Evolutionary conservation across 2,113 vertebrate genomes (phyloP).

Genomic region (Picathartes gymnocephalus): DNA sequence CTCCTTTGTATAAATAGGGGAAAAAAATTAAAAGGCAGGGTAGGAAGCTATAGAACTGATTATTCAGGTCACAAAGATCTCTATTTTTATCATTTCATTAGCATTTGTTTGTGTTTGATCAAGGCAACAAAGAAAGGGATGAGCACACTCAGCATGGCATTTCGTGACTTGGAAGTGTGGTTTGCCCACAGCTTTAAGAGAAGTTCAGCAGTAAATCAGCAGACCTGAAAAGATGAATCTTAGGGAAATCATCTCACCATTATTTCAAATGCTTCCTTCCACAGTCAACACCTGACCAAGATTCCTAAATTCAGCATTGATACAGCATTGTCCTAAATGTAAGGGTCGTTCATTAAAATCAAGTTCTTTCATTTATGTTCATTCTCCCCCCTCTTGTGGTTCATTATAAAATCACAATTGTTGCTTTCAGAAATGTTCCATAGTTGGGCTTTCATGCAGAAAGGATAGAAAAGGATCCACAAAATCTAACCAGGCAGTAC

Average conservation of each 20-base stretch:
- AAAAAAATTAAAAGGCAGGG: not conserved
- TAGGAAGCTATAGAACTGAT: not conserved
- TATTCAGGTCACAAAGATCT: not conserved
- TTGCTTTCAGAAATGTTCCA: conserved; percentile 13
- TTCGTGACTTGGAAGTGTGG: not conserved
- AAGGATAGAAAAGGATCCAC: not conserved
- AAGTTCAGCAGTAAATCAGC: not conserved
- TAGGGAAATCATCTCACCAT: not conserved
- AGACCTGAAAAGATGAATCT: not conserved
- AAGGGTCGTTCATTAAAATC: conserved; percentile 20
- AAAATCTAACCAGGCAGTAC: not conserved
- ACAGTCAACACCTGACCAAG: not conserved
- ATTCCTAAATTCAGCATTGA: not conserved
- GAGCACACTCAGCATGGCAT: not conserved
- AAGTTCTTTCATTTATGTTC: conserved; percentile 67
- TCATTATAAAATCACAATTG: conserved; percentile 71
- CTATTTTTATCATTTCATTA: not conserved
- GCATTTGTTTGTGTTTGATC: not conserved
- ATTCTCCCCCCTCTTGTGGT: conserved; percentile 77
- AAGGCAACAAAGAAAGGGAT: not conserved
- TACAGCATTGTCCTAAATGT: not conserved
- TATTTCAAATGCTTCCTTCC: not conserved
- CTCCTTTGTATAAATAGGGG: not conserved
- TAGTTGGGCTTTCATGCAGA: not conserved
- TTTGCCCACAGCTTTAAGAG: not conserved